Evolutionary conservation across 2,888 invertebrate species (phyloP).

Genomic region (Marasmarcha lunaedactyla): DNA sequence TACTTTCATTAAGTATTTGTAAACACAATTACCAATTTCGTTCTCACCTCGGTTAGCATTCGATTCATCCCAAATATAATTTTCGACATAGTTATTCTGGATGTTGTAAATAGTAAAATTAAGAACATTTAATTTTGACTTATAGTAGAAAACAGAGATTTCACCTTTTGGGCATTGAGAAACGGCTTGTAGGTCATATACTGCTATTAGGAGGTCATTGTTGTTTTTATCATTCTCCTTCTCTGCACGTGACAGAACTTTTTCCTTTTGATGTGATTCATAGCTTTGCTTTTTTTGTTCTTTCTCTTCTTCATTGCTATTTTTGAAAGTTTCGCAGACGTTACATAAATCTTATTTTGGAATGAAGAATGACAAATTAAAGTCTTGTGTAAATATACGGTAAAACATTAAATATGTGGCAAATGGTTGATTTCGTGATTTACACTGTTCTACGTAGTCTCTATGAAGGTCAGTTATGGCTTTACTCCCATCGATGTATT

Average conservation of each 20-base stretch:
- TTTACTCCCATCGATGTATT: constrained; percentile 15
- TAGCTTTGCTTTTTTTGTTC: constrained; percentile 9
- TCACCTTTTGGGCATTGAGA: constrained; percentile 19
- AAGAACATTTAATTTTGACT: constrained; percentile 1
- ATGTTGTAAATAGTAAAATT: too few relatives aligned
- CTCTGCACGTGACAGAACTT: constrained; percentile 7
- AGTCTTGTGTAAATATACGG: constrained; percentile 17
- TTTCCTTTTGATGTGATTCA: constrained; percentile 7
- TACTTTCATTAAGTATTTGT: constrained; percentile 13
- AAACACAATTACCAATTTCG: constrained; percentile 23
- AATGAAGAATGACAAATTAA: constrained; percentile 16
- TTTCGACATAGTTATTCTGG: constrained; percentile 15
- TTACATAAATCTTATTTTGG: constrained; percentile 18
- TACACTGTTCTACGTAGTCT: constrained; percentile 15
- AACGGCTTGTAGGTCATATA: constrained; percentile 16
- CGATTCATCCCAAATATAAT: constrained; percentile 27
- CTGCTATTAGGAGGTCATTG: constrained; percentile 7
- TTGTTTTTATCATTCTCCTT: constrained; percentile 10
- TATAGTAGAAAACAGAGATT: constrained; percentile 1
- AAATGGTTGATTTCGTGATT: constrained; percentile 6
- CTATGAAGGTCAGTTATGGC: constrained; percentile 14
- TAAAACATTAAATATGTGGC: constrained; percentile 15
- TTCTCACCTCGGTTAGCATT: constrained; percentile 21
- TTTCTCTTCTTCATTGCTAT: constrained; percentile 11
- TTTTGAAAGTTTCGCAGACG: constrained; percentile 14